Conservation (phyloP, 2,113 vertebrate genomes). For the Dryoscopus gambensis region DNA sequence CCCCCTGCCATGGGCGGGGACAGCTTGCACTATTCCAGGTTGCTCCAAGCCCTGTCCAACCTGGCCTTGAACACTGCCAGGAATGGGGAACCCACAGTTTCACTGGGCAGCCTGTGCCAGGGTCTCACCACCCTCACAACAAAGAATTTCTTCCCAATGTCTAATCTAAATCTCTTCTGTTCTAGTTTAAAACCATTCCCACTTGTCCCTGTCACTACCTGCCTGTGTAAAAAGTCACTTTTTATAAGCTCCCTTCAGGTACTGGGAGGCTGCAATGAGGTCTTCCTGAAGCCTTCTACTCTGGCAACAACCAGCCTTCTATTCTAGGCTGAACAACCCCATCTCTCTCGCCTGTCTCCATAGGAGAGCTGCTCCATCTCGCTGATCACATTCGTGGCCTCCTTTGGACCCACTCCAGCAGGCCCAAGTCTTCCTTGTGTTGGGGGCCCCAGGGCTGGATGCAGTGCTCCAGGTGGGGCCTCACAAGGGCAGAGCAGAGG, state of each 20-base stretch:
- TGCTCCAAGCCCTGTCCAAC: background rate
- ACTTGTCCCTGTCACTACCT: background rate
- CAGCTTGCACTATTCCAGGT: background rate
- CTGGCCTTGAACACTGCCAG: background rate
- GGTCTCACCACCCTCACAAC: background rate
- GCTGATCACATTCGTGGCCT: background rate
- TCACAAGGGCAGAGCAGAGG: background rate
- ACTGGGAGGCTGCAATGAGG: background rate
- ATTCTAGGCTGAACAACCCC: background rate
- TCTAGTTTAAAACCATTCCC: background rate
- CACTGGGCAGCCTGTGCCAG: background rate
- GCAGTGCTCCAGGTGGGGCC: background rate
- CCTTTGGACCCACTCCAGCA: background rate
- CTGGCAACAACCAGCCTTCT: too few species aligned
- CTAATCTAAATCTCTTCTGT: background rate
- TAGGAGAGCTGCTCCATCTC: background rate
- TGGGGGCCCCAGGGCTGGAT: background rate
- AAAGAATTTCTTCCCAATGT: background rate
- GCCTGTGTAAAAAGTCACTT: background rate
- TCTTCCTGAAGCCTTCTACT: background rate
- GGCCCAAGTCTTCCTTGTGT: background rate
- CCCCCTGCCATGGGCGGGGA: background rate
- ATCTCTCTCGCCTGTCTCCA: background rate
- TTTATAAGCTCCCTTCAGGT: background rate
- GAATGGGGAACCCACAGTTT: background rate